phyloP scores from a whole-genome alignment of 64 coral and sea anemone species.

The Trachythela sp. region DNA sequence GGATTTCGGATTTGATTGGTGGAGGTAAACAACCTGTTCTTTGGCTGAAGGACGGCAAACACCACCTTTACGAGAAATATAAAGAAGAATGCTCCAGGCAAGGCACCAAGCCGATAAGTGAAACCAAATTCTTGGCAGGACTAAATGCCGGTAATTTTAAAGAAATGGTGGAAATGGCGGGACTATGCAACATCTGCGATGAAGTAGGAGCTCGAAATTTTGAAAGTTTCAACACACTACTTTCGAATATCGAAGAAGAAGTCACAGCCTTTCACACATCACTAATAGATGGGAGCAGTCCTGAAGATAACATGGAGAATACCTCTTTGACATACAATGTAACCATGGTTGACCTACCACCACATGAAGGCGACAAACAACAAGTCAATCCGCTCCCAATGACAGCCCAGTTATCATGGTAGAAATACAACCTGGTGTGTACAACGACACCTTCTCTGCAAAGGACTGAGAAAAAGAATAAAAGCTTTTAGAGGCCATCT shows the following conservation, averaged over 20 bases:
- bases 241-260: neutral
- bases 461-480: neutral
- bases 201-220: slow-evolving; percentile 45
- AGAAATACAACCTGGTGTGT: too few species aligned
- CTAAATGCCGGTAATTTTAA: slow-evolving; percentile 47
- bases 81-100: slow-evolving; percentile 23
- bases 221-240: slow-evolving; percentile 21
- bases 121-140: slow-evolving; percentile 32
- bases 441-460: neutral
- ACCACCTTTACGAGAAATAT: slow-evolving; percentile 25
- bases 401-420: neutral
- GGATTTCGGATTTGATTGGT: slow-evolving; percentile 40
- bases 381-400: too few species aligned
- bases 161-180: slow-evolving; percentile 44
- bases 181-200: slow-evolving; percentile 49
- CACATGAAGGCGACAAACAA: too few species aligned
- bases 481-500: slow-evolving; percentile 44
- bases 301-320: too few species aligned
- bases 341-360: too few species aligned
- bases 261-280: neutral
- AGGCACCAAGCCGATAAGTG: slow-evolving; percentile 12
- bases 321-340: too few species aligned
- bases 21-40: slow-evolving; percentile 45
- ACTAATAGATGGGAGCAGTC: too few species aligned
- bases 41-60: slow-evolving; percentile 48